Conservation (phyloP, 2,797 vertebrate genomes). For the Thunnus albacares region DNA sequence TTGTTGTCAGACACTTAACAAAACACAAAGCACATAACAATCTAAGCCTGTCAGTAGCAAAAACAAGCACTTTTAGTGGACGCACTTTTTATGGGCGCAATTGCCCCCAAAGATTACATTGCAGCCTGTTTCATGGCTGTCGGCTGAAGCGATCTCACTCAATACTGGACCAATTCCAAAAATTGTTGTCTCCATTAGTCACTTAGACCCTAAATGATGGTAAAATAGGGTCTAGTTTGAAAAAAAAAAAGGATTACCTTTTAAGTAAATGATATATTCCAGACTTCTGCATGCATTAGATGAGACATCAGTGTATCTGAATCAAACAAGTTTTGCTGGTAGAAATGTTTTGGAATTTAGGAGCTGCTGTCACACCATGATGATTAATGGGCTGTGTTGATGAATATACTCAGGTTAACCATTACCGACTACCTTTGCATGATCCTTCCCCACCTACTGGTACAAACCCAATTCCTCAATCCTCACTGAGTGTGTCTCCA, state of each 20-base stretch:
- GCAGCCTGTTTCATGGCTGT: no score
- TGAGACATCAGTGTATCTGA: conserved; percentile 13
- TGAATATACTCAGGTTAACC: conserved; percentile 75
- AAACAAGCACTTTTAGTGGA: no score
- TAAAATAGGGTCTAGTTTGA: no score
- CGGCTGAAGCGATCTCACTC: no score
- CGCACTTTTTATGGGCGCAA: no score
- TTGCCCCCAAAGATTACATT: no score
- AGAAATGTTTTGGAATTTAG: conserved; percentile 50
- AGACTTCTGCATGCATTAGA: conserved; percentile 55
- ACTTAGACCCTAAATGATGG: no score
- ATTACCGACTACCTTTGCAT: conserved; percentile 56
- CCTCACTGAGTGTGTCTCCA: conserved; percentile 54
- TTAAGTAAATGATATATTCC: not conserved
- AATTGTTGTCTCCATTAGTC: no score
- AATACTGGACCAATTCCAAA: no score
- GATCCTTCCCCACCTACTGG: conserved; percentile 17
- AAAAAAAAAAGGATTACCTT: not conserved
- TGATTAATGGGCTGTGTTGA: conserved; percentile 57
- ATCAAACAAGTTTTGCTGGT: conserved; percentile 20
- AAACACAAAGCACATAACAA: no score
- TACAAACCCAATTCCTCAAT: conserved; percentile 34
- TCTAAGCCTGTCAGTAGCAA: no score
- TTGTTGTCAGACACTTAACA: no score
- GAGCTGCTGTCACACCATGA: conserved; percentile 48